Base-by-base conservation (phyloP, 2,888 invertebrate species). In the Conops quadrifasciatus region DNA sequence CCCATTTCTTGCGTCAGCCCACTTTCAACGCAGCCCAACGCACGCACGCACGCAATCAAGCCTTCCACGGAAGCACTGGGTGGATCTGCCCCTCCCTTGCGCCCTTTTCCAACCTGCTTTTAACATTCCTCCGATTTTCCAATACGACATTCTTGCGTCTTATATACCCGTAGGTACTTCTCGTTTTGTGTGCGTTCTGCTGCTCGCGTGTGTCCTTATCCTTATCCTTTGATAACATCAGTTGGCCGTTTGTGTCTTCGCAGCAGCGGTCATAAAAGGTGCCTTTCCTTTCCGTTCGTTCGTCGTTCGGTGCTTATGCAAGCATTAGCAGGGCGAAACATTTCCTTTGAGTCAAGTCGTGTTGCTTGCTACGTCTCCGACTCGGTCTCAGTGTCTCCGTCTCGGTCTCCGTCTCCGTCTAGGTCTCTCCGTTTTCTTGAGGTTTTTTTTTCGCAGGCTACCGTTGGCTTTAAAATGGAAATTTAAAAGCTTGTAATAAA, bases 221-320 rank as follows among this genome's bases (percentile, higher is more conserved):
- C 30, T 63, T 63, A 67, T 72, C 66, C 69, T 72, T 72, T 63
- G 26, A 70, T 67, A 72, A 72, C 70, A 60, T 69, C 67, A 66
- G 60, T 64, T 68, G 63, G 36, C 19, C 68, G 30, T 30, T 67
- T 21, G 24, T 53, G 9, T 28, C 36, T 30, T 59, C n/a, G 21
- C 30, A 47, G 7, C 45, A 15, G 21, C 36, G 21, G 45, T 59
- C 47, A 16, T 36, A n/a, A 43, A 11, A 43, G 30, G n/a, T 2
- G 43, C 62, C 62, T 36, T 62, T 19, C 7, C 11, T 3, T 2
- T 2, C 4, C 19, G 1, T 62, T 19, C 13, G 11, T 21, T 30
- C n/a, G n/a, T n/a, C n/a, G n/a, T 24, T 4, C 36, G 9, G 5
- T 45, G 16, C 21, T 49, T 36, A 19, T 53, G 62, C 36, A 9